Evolutionary conservation across 2,797 vertebrate species (phyloP), one percentile per base, ranked within the genome.

Genomic region (Parauchenoglanis punctatus): DNA sequence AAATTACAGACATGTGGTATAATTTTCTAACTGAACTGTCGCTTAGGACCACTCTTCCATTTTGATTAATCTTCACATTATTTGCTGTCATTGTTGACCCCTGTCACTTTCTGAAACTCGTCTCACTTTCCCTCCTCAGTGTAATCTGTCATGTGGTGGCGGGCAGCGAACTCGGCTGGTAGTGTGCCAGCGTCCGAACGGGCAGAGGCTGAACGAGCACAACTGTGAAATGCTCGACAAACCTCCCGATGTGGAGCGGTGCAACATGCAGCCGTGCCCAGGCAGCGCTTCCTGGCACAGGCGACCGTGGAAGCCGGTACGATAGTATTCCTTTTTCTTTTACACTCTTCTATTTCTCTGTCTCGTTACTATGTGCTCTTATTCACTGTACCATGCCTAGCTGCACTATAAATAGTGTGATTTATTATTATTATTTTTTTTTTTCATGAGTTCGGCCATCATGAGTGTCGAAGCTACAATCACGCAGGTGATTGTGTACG

Each of bases 241-340:
- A 91, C 98, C 98, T 0, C 95, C 95, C 0, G 94, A 96, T 81
- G 92, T 96, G 94, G 96, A 95, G 87, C 97, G 94, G 0, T 99
- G 98, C 93, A 97, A 97, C 90, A 92, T 93, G 89, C 97, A 97
- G 84, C 93, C 96, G 87, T 99, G 98, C 92, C 96, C 97, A 70
- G 96, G 95, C 91, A 95, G 96, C 20, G 96, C 96, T 89, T 95
- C 96, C 92, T 99, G 98, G 98, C 97, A 97, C 93, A 96, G 96
- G 94, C 96, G 95, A 94, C 96, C 97, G 0, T 99, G 98, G 98
- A 98, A 97, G 95, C 97, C 94, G 97, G 98, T 98, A 98, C 93
- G 97, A 97, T 98, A 98, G 96, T 93, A 90, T 92, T 93, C 88
- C 84, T 81, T 89, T 91, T 86, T 87, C 49, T 56, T 85, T 94